Evolutionary conservation across 2,888 invertebrate species (phyloP), one percentile per base, ranked within the genome.

Genomic region (Habroteleia sp.): DNA sequence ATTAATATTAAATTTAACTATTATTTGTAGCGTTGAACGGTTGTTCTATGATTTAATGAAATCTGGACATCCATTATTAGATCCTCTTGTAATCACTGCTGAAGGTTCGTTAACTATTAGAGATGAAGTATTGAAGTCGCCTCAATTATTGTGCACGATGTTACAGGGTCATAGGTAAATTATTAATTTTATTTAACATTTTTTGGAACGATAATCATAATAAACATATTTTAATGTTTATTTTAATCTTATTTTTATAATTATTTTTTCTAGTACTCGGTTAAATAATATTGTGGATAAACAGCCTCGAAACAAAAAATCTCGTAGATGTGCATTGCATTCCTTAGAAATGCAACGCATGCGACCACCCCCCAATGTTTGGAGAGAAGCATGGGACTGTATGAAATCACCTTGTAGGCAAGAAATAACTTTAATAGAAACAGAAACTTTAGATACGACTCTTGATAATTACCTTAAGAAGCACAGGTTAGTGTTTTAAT

Each of bases 401-500:
- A 95, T 96, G 95, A 92, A 93, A 42, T 90, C 92, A 33, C 92
- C 93, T 50, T 95, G 95, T 83, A 91, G 94, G 56, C 94, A 94
- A 82, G 96, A 97, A 89, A 94, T 97, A 79, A 94, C 96, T 37
- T 92, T 96, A 46, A 94, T 97, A 58, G 96, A 97, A 89, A 94
- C 95, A 78, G 93, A 94, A 84, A 94, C 94, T 78, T 90, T 97
- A 73, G 93, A 96, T 83, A 93, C 94, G 73, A 97, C 97, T 8
- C 91, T 97, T 29, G 96, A 97, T 84, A 95, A 94, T 79, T 97
- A 97, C 89, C 91, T 97, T 72, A 92, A 95, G 80, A 97, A 97
- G 90, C 97, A 97, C 88, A 93, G 96, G 90, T 91, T 81, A 41
- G 79, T 31, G 1, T 14, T 13, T 46, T n/a, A n/a, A n/a, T n/a